Evolutionary conservation across 2,113 vertebrate species (phyloP), one percentile per base, ranked within the genome.

Genomic region (Nycticebus coucang): DNA sequence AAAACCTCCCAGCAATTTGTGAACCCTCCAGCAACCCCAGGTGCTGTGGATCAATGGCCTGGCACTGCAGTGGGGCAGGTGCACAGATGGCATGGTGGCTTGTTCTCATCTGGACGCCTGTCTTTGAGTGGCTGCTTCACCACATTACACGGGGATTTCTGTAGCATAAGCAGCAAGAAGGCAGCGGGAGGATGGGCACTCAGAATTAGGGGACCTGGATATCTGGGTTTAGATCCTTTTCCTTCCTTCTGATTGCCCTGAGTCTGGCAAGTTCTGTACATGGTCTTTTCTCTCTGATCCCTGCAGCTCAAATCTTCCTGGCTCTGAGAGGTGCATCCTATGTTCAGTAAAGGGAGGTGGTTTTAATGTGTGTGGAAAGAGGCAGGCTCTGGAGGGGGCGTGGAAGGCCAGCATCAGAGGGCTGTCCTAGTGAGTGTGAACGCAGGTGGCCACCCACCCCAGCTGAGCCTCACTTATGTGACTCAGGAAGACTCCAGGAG

Each of bases 1-100:
- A 64, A 55, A 53, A 14, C 18, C 1, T 9, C n/a, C 33, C 22
- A 1, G 59, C 0, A 3, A 37, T 4, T 1, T 2, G 15, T 5
- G 62, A 77, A 12, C 55, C 5, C 0, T 0, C 26, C 3, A 1
- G 14, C 2, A 13, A 64, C 2, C 45, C 68, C 35, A 4, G 9
- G 17, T 15, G 33, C 30, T 12, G 1, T 0, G 0, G 17, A 68
- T 26, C 6, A 26, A 13, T n/a, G 41, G n/a, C 10, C 21, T 4
- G 0, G 26, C 0, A 15, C 13, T 19, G 35, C 35, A 7, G 17
- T 62, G 64, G 30, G 24, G 5, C 21, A 19, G 88, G 17, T 5
- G 21, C 22, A 22, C 10, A 60, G 64, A 7, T 19, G 2, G 22
- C 28, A 14, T 7, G 4, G 33, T 17, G 15, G 53, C 30, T n/a